phyloP scores from a whole-genome alignment of 2,113 vertebrate genomes.

The Hippopotamus amphibius region DNA sequence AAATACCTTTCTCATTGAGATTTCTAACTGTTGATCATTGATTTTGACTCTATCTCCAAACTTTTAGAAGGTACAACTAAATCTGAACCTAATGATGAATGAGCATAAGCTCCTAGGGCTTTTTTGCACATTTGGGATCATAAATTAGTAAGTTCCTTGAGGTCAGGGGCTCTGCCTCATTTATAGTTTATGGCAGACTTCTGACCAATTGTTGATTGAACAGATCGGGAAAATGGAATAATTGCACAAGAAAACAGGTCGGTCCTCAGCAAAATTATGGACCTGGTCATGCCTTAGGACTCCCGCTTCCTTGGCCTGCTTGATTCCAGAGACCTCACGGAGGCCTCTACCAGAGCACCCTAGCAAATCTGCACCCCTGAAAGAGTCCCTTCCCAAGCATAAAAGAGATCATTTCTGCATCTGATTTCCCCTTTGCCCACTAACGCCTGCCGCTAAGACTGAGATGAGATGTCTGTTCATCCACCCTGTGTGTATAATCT shows the following conservation, averaged over 20 bases:
- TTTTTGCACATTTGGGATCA: not conserved
- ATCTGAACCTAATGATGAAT: not conserved
- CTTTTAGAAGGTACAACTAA: not conserved
- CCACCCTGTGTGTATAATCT: not conserved
- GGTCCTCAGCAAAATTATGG: not conserved
- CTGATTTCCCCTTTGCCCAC: not conserved
- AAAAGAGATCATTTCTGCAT: not conserved
- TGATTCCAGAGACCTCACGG: not conserved
- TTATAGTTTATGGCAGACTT: not conserved
- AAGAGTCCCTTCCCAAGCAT: not conserved
- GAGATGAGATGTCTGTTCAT: not conserved
- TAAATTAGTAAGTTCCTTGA: not conserved
- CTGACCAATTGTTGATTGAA: not conserved
- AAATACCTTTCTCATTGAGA: not conserved
- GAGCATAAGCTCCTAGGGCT: not conserved
- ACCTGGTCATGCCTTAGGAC: no score
- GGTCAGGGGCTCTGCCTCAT: not conserved
- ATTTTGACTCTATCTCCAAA: not conserved
- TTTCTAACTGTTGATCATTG: not conserved
- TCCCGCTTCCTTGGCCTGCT: not conserved
- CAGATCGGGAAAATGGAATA: not conserved
- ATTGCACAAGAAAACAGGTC: not conserved
- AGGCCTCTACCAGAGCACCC: not conserved
- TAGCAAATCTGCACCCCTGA: not conserved
- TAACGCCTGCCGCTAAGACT: not conserved